phyloP scores from a whole-genome alignment of 92 coral and sea anemone genomes.

The Anthopleura xanthogrammica region DNA sequence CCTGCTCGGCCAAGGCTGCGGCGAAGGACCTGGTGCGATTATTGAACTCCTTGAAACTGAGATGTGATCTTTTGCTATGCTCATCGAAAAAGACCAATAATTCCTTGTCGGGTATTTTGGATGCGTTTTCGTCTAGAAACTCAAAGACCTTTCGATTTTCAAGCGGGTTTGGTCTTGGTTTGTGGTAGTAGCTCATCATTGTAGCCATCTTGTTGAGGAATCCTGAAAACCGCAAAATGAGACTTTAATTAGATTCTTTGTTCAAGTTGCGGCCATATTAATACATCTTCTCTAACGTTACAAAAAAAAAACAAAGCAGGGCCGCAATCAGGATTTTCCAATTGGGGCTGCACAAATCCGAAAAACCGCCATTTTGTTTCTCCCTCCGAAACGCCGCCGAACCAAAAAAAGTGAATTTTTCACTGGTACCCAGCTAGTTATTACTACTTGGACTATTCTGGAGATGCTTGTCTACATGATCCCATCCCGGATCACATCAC shows the following conservation, averaged over 20 bases:
- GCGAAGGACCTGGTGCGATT: constrained; percentile 23
- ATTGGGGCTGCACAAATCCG: too few relatives aligned
- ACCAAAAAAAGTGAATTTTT: too few relatives aligned
- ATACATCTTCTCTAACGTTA: too few relatives aligned
- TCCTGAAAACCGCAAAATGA: background rate
- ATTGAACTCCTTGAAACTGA: constrained; percentile 14
- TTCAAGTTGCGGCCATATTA: too few relatives aligned
- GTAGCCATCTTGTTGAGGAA: background rate
- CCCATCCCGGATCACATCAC: too few relatives aligned
- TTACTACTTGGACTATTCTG: too few relatives aligned
- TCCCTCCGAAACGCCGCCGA: too few relatives aligned
- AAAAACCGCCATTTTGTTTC: too few relatives aligned
- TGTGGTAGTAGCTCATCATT: constrained; percentile 35
- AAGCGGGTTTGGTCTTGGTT: constrained; percentile 29
- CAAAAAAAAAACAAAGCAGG: too few relatives aligned
- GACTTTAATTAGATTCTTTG: background rate
- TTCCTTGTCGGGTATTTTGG: constrained; percentile 18
- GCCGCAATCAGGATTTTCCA: too few relatives aligned
- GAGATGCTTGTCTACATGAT: too few relatives aligned
- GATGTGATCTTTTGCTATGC: background rate
- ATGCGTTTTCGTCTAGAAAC: constrained; percentile 12
- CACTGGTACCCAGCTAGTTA: too few relatives aligned
- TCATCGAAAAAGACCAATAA: constrained; percentile 26
- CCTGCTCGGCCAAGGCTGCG: constrained; percentile 7
- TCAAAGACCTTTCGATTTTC: constrained; percentile 24